Conservation (phyloP, 2,888 invertebrate genomes). For the Hypsopygia costalis region DNA sequence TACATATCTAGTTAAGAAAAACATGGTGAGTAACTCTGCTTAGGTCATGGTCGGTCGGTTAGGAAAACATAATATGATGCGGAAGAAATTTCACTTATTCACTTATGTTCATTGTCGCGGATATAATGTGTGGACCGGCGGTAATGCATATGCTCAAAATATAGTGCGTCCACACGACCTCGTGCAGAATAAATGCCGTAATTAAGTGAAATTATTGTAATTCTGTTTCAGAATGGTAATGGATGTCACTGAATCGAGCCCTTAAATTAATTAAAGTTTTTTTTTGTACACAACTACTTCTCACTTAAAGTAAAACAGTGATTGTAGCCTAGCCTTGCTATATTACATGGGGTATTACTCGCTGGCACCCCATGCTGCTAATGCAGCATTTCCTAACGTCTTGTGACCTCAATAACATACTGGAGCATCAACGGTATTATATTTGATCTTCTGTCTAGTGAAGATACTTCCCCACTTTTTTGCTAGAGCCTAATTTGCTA, state of each 20-base stretch:
- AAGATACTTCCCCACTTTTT: too few relatives aligned
- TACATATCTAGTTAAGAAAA: slow-evolving; percentile 4
- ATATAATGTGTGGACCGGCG: slow-evolving; percentile 43
- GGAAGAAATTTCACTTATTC: slow-evolving; percentile 19
- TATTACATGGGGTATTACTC: too few relatives aligned
- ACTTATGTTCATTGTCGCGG: slow-evolving; percentile 55
- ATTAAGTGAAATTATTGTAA: slow-evolving; percentile 78
- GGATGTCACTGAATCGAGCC: slow-evolving; percentile 66
- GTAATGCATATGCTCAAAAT: slow-evolving; percentile 52
- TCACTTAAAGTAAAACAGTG: too few relatives aligned
- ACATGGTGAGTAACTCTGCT: slow-evolving; percentile 1
- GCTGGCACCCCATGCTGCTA: too few relatives aligned
- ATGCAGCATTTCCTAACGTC: too few relatives aligned
- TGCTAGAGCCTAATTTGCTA: too few relatives aligned
- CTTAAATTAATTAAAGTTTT: slow-evolving; percentile 50
- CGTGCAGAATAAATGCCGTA: slow-evolving; percentile 69
- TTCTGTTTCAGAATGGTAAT: slow-evolving; percentile 67
- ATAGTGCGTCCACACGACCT: slow-evolving; percentile 53
- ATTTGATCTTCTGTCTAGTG: too few relatives aligned
- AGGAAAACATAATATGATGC: slow-evolving; percentile 3
- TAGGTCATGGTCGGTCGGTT: too few relatives aligned
- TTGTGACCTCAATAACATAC: too few relatives aligned
- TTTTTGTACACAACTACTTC: too few relatives aligned
- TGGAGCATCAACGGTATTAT: too few relatives aligned
- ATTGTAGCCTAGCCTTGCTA: too few relatives aligned